Percentiles rank a stretch among this genome's conserved stretches.
These are phyloP conservation scores for Drosophila nigromelanica DNA, from an alignment of 1,140 invertebrate species.

Conservation along the genomic window DNA sequence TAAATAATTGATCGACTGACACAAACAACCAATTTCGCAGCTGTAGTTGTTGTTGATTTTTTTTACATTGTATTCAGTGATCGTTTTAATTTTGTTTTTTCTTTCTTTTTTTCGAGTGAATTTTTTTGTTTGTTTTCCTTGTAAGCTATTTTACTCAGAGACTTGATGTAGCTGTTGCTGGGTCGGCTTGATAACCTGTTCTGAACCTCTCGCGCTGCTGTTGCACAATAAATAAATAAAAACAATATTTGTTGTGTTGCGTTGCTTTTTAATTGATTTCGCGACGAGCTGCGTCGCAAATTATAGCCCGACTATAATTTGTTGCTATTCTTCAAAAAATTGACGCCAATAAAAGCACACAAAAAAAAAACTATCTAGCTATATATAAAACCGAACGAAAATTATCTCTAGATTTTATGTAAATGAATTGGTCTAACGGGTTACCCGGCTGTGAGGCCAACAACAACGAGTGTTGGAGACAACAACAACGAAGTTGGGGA, in stretches of 20 bases:
- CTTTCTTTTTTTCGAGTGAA: constrained; percentile 17
- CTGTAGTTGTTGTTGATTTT: constrained; percentile 4
- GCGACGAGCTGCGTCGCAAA: constrained; percentile 62
- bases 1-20: constrained; percentile 75
- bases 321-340: constrained; percentile 67
- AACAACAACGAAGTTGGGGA: too few relatives aligned
- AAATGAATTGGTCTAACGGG: constrained; percentile 56
- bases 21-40: constrained; percentile 16
- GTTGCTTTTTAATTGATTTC: constrained; percentile 80
- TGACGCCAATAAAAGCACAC: constrained; percentile 69
- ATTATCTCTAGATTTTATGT: constrained; percentile 63
- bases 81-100: constrained; percentile 32
- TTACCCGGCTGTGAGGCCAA: constrained; percentile 24
- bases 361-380: constrained; percentile 44
- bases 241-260: constrained; percentile 57
- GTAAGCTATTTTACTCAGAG: constrained; percentile 9
- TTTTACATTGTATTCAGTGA: constrained; percentile 3
- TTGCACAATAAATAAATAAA: constrained; percentile 81
- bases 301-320: constrained; percentile 67
- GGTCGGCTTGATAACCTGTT: constrained; percentile 75
- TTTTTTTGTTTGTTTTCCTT: constrained; percentile 27
- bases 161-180: constrained; percentile 37
- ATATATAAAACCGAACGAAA: constrained; percentile 15
- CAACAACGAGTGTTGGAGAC: not conserved
- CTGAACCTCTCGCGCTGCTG: constrained; percentile 53